Conservation (phyloP, 2,797 vertebrate species). For the Tinamus major region DNA sequence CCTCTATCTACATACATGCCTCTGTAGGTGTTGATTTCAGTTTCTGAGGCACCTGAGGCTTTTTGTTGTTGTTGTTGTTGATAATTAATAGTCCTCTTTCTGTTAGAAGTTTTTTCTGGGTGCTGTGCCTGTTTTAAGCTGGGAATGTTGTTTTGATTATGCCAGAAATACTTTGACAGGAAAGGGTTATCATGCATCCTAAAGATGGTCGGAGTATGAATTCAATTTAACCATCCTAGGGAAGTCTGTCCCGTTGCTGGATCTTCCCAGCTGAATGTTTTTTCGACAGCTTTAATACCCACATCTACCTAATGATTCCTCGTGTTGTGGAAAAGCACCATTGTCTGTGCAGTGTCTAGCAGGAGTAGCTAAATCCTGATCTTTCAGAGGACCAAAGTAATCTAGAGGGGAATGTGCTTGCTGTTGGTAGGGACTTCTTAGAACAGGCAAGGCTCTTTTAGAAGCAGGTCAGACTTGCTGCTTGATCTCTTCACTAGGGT, state of each 20-base stretch:
- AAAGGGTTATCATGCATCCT: background rate
- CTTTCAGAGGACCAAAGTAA: background rate
- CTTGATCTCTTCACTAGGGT: background rate
- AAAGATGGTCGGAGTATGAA: background rate
- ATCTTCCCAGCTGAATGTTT: background rate
- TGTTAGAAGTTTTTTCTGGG: accelerated
- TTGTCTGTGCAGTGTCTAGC: background rate
- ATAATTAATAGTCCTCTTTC: background rate
- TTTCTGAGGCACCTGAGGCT: background rate
- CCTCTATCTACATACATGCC: background rate
- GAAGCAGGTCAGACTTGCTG: background rate
- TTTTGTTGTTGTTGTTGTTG: accelerated
- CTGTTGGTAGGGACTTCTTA: background rate
- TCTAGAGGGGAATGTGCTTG: accelerated
- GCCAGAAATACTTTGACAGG: background rate
- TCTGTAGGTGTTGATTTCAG: background rate
- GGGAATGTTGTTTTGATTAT: background rate
- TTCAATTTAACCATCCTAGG: background rate
- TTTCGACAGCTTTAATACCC: background rate
- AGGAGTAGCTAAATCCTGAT: background rate
- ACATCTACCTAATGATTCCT: background rate
- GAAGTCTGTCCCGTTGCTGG: background rate
- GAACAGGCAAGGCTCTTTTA: background rate
- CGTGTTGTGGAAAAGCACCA: background rate
- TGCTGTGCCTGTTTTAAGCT: background rate